A percentile compares a stretch with the other conserved stretches of the same genome.
Conservation (phyloP, 2,888 invertebrate species). For the Auanema sp. region DNA sequence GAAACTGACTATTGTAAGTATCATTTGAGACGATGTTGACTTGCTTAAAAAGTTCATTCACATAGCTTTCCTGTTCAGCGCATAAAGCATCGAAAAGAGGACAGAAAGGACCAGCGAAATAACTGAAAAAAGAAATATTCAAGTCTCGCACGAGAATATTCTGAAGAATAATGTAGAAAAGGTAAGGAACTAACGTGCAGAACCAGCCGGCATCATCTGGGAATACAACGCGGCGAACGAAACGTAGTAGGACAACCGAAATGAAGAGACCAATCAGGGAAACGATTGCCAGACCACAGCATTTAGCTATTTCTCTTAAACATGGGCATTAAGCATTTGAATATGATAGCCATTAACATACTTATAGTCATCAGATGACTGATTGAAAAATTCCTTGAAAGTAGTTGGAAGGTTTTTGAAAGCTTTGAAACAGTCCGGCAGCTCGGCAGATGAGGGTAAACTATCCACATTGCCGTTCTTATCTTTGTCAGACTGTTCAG, state of each 20-base stretch:
- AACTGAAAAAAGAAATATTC: slow-evolving; percentile 21
- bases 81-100: slow-evolving; percentile 40
- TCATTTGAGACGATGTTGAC: neutral
- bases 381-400: too few species aligned
- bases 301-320: slow-evolving; percentile 22
- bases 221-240: slow-evolving; percentile 7
- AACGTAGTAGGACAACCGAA: slow-evolving; percentile 15
- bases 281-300: slow-evolving; percentile 18
- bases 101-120: slow-evolving; percentile 30
- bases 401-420: too few species aligned
- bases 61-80: neutral
- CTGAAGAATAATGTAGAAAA: neutral
- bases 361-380: too few species aligned
- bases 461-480: too few species aligned
- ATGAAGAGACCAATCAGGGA: slow-evolving; percentile 17
- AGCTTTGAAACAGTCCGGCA: too few species aligned
- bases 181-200: slow-evolving; percentile 15
- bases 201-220: slow-evolving; percentile 14
- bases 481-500: too few species aligned
- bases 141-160: too few species aligned
- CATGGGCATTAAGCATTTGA: too few species aligned
- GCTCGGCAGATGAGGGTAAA: too few species aligned
- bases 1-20: neutral
- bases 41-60: neutral
- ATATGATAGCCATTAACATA: too few species aligned